Evolutionary conservation across 2,888 invertebrate species (phyloP).

Genomic region (Ernsta delagoae): DNA sequence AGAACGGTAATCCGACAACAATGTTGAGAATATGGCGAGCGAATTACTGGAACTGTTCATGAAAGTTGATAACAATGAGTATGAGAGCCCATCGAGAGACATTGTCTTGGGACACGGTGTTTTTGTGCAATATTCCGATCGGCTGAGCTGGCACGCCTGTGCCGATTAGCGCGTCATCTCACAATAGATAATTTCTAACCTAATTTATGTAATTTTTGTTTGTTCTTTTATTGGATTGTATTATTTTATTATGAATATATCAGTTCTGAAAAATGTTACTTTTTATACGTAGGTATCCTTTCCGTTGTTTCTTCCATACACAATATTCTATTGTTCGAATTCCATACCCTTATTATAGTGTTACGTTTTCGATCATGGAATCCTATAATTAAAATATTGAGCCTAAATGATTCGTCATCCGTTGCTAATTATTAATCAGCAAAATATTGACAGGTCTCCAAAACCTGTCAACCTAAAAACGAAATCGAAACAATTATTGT

Average conservation of each 20-base stretch:
- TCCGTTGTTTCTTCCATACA: neutral
- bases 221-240: conserved; percentile 6
- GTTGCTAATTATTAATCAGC: conserved; percentile 31
- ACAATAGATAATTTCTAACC: conserved; percentile 34
- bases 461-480: conserved; percentile 30
- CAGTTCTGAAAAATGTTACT: conserved; percentile 5
- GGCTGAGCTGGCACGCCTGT: conserved; percentile 42
- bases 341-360: conserved; percentile 17
- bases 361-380: conserved; percentile 18
- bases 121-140: conserved; percentile 61
- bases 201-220: conserved; percentile 27
- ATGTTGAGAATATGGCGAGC: conserved; percentile 69
- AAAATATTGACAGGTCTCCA: conserved; percentile 24
- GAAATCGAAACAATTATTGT: conserved; percentile 48
- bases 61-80: conserved; percentile 78
- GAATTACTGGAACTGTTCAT: conserved; percentile 63
- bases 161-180: conserved; percentile 37
- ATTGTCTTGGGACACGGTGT: conserved; percentile 58
- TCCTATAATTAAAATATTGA: conserved; percentile 25
- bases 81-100: conserved; percentile 65
- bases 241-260: conserved; percentile 7
- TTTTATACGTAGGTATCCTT: neutral
- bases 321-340: conserved; percentile 20
- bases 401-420: conserved; percentile 29
- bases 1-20: conserved; percentile 60